Evolutionary conservation across 2,888 invertebrate species (phyloP).

Genomic region (Drosophila ezoana): DNA sequence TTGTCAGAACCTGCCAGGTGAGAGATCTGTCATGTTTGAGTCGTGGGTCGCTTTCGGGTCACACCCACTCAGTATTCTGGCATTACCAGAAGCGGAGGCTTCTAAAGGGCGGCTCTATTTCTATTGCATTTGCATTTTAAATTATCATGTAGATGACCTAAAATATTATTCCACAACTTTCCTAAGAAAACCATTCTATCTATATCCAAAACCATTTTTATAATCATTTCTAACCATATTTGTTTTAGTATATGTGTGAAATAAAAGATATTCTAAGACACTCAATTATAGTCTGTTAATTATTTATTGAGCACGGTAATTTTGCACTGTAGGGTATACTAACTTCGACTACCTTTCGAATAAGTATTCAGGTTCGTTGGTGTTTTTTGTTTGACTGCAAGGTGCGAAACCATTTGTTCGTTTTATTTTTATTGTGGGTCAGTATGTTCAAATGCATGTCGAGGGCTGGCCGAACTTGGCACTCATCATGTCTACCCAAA

Average conservation of each 20-base stretch:
- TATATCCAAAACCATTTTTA: no score
- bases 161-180: no score
- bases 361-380: constrained; percentile 4
- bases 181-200: no score
- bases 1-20: constrained; percentile 28
- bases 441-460: constrained; percentile 28
- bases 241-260: no score
- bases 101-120: no score
- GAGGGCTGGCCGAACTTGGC: constrained; percentile 48
- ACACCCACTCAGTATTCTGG: constrained; percentile 32
- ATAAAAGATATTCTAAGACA: no score
- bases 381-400: constrained; percentile 58
- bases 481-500: constrained; percentile 60
- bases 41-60: background rate
- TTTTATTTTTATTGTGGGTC: constrained; percentile 24
- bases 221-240: no score
- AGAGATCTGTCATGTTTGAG: constrained; percentile 10
- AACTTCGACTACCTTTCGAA: background rate
- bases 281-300: no score
- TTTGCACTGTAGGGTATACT: constrained; percentile 30
- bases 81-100: constrained; percentile 5
- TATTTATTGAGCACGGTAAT: no score
- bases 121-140: background rate
- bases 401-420: constrained; percentile 68
- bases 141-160: background rate